Base-by-base conservation (phyloP, 2,888 invertebrate genomes). In the Dynastes hyllus region DNA sequence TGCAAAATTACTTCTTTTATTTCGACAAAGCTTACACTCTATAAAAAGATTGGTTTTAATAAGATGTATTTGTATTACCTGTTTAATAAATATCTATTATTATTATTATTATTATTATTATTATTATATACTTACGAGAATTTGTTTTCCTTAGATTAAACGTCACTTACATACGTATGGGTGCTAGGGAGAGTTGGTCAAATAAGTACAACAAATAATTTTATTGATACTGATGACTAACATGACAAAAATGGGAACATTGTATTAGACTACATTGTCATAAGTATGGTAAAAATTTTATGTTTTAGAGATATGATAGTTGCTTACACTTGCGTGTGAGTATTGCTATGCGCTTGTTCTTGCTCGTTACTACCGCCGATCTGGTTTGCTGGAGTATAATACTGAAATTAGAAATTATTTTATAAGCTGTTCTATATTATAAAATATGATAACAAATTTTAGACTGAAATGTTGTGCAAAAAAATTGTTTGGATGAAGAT, bases 321-420 rank as follows among this genome's bases (percentile, higher is more conserved):
- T 58, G 80, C 76, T 95, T 94, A 96, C 90, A 96, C 96, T 89
- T 96, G 96, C 83, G 95, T 95, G 89, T 96, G 95, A 27, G 94
- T 95, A 89, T 95, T 95, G 90, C 95, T 94, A 90, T 95, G 95
- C 78, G 95, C 92, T 82, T 94, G 93, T 85, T 96, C 96, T 85
- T 91, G 92, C 86, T 94, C 94, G 82, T 91, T 90, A 67, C 92
- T 91, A 85, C 94, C 92, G 84, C 89, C 91, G 86, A 95, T 93
- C 90, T 95, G 95, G 86, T 93, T 94, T 84, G 95, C 94, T 77
- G 95, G 93, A 70, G 95, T 92, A 90, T 96, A 96, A 88, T 96
- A 96, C 95, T 96, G 94, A 83, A 94, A 94, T 73, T 82, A 82
- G 89, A 89, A 45, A 45, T 8, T 11, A 11, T 45, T 45, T 11